Percentiles rank a stretch among this genome's conserved stretches.
Conservation (phyloP, 53 echinoderm and acorn worm genomes). For the Hippasteria phrygiana region DNA sequence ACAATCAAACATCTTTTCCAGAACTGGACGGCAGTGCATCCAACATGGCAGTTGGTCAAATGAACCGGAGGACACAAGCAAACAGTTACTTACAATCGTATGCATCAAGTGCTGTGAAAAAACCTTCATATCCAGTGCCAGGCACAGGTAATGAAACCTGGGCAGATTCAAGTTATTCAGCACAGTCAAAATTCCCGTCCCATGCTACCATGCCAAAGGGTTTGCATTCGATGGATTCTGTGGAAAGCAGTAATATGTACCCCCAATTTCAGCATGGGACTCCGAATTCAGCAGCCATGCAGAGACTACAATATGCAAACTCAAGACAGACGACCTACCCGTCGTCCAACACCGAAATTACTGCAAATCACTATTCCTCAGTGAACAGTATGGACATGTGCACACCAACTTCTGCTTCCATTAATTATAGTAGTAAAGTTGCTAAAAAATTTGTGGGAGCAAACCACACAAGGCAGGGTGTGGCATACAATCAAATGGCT, state of each 20-base stretch:
- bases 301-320: slow-evolving; percentile 58
- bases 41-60: slow-evolving; percentile 22
- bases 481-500: slow-evolving; percentile 39
- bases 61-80: slow-evolving; percentile 32
- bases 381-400: slow-evolving; percentile 52
- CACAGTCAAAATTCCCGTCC: slow-evolving; percentile 50
- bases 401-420: slow-evolving; percentile 39
- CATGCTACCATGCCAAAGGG: slow-evolving; percentile 49
- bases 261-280: slow-evolving; percentile 55
- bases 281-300: slow-evolving; percentile 43
- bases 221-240: slow-evolving; percentile 25
- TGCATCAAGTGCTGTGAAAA: slow-evolving; percentile 46
- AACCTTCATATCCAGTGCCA: slow-evolving; percentile 13
- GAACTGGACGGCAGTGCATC: slow-evolving; percentile 35
- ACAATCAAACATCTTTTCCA: slow-evolving; percentile 44
- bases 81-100: slow-evolving; percentile 46
- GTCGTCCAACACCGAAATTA: slow-evolving; percentile 45
- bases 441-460: slow-evolving; percentile 31
- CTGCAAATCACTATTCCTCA: slow-evolving; percentile 48
- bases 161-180: slow-evolving; percentile 46
- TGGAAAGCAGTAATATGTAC: slow-evolving; percentile 44
- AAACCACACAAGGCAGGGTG: slow-evolving; percentile 5
- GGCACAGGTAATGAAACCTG: slow-evolving; percentile 39
- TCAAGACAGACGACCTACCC: slow-evolving; percentile 52
- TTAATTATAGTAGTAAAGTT: slow-evolving; percentile 26